Percentiles rank a stretch among this genome's conserved stretches.
phyloP scores from a whole-genome alignment of 2,113 vertebrate genomes.

The Manacus vitellinus region DNA sequence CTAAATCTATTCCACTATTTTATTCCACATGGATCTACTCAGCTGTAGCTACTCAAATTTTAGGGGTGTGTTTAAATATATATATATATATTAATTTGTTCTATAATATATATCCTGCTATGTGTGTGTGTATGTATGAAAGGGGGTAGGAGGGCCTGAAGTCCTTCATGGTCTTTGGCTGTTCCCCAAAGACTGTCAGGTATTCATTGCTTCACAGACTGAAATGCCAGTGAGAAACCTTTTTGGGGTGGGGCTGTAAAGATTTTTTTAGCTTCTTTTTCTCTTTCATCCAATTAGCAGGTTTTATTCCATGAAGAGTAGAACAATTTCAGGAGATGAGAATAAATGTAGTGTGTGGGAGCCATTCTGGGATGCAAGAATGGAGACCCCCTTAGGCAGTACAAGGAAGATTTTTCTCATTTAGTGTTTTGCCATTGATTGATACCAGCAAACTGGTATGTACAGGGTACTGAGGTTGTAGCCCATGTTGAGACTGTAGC shows the following conservation, averaged over 20 bases:
- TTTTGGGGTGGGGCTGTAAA: background rate
- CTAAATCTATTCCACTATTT: background rate
- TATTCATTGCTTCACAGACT: background rate
- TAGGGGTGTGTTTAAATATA: background rate
- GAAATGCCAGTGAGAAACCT: background rate
- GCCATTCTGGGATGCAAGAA: background rate
- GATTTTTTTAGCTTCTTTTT: background rate
- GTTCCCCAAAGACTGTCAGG: background rate
- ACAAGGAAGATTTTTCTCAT: background rate
- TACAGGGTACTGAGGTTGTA: background rate
- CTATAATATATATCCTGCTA: background rate
- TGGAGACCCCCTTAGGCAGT: background rate
- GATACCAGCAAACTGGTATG: background rate
- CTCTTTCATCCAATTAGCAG: background rate
- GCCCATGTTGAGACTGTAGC: background rate
- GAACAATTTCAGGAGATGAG: background rate
- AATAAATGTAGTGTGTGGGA: background rate
- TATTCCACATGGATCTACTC: background rate
- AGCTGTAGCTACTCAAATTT: background rate
- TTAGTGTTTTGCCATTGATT: background rate
- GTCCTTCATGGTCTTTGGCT: background rate
- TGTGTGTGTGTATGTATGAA: background rate
- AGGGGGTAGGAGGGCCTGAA: background rate
- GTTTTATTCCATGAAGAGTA: background rate
- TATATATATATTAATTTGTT: background rate